These are phyloP conservation scores for Ellobium chinense DNA, from an alignment of 2,888 invertebrate genomes.

Conservation along the genomic window DNA sequence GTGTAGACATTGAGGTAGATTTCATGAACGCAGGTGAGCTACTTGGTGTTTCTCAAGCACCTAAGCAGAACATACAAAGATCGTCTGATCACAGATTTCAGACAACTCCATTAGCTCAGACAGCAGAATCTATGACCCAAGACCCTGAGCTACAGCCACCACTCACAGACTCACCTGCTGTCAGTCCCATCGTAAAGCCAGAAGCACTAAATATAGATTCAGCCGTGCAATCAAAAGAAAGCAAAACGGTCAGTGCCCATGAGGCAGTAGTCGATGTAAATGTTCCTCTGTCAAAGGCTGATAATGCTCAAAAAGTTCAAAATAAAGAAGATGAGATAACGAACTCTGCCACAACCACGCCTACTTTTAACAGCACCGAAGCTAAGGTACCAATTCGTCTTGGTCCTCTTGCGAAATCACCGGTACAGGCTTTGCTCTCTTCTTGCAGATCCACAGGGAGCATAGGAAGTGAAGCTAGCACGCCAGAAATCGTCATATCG, in stretches of 20 bases:
- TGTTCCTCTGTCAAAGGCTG: background rate
- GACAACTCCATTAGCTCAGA: background rate
- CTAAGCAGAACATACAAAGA: background rate
- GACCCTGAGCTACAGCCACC: background rate
- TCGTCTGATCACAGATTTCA: too few species aligned
- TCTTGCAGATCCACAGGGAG: background rate
- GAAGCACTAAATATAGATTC: background rate
- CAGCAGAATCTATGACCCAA: background rate
- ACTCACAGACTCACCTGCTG: background rate
- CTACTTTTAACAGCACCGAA: background rate
- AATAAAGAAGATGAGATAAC: background rate
- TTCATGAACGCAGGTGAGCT: slow-evolving; percentile 37
- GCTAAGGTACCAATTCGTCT: background rate
- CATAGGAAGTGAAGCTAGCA: background rate
- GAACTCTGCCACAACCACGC: background rate
- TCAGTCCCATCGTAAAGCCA: background rate
- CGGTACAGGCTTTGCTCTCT: background rate
- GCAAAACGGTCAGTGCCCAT: too few species aligned
- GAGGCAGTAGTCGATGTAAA: background rate
- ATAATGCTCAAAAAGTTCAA: background rate
- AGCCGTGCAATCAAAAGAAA: background rate
- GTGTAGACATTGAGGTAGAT: slow-evolving; percentile 34
- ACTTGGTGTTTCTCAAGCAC: background rate
- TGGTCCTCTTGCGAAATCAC: background rate
- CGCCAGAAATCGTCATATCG: slow-evolving; percentile 35